A percentile compares a stretch with the other conserved stretches of the same genome.
Conservation (phyloP, 2,113 vertebrate genomes). For the Periophthalmus modestus region DNA sequence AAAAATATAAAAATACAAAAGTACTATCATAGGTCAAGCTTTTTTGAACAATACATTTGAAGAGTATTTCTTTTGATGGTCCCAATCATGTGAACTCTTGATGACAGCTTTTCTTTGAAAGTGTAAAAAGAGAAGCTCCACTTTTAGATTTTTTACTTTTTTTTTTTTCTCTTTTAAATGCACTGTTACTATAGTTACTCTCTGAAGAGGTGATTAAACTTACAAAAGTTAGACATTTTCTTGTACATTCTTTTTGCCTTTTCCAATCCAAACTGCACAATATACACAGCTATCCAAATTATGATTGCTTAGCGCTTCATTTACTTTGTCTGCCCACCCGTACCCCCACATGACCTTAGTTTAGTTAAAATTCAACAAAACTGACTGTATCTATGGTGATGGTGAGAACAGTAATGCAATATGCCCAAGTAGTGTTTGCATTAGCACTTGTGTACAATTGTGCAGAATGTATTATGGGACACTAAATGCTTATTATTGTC, state of each 20-base stretch:
- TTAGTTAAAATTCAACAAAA: slow-evolving; percentile 4
- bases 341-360: slow-evolving; percentile 1
- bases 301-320: not conserved
- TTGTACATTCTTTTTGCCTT: not conserved
- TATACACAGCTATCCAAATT: not conserved
- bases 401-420: slow-evolving; percentile 23
- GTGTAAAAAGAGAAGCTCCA: too few species aligned
- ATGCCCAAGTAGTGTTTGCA: slow-evolving; percentile 24
- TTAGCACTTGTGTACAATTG: slow-evolving; percentile 16
- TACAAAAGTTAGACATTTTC: not conserved
- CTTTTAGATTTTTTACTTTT: too few species aligned
- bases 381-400: not conserved
- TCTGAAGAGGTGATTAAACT: too few species aligned
- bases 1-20: too few species aligned
- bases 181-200: too few species aligned
- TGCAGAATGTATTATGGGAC: slow-evolving; percentile 47
- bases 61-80: too few species aligned
- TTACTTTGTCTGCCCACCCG: not conserved
- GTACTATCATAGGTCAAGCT: too few species aligned
- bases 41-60: too few species aligned
- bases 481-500: slow-evolving; percentile 51
- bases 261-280: not conserved
- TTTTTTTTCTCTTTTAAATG: too few species aligned
- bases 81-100: too few species aligned
- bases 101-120: too few species aligned